Percentiles rank a stretch among this genome's conserved stretches.
Evolutionary conservation across 2,113 vertebrate genomes (phyloP).

Genomic region (Lipophrys pholis): DNA sequence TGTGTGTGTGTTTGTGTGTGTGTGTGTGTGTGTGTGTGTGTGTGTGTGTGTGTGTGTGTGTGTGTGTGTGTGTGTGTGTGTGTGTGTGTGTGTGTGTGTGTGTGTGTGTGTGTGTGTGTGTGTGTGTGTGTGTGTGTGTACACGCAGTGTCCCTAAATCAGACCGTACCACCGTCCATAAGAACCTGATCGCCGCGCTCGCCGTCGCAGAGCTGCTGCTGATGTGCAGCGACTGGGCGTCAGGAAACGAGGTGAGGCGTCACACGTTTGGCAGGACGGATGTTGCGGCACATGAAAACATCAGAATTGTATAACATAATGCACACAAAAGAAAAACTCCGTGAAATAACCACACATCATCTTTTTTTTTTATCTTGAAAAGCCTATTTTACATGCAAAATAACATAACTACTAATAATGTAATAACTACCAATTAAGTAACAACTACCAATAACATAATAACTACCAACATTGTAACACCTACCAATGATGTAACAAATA

Average conservation of each 20-base stretch:
- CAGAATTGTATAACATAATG: no score
- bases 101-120: neutral
- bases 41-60: constrained; percentile 5
- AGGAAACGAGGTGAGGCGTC: constrained; percentile 82
- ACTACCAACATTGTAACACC: no score
- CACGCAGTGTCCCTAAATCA: constrained; percentile 86
- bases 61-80: neutral
- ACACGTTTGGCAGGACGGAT: neutral
- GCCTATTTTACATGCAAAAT: no score
- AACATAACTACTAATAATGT: no score
- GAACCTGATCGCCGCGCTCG: constrained; percentile 91
- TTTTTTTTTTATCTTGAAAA: no score
- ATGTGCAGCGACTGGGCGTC: constrained; percentile 90
- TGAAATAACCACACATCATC: no score
- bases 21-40: neutral
- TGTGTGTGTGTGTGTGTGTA: neutral
- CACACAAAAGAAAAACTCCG: no score
- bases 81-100: constrained; percentile 2
- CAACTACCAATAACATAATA: no score
- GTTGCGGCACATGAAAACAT: no score
- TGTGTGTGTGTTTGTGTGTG: neutral
- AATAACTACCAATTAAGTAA: no score
- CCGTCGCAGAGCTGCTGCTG: constrained; percentile 87
- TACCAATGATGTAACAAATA: no score
- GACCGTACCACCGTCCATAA: constrained; percentile 92